These are phyloP conservation scores for Horisme vitalbata DNA, from an alignment of 2,888 invertebrate genomes.

Conservation along the genomic window DNA sequence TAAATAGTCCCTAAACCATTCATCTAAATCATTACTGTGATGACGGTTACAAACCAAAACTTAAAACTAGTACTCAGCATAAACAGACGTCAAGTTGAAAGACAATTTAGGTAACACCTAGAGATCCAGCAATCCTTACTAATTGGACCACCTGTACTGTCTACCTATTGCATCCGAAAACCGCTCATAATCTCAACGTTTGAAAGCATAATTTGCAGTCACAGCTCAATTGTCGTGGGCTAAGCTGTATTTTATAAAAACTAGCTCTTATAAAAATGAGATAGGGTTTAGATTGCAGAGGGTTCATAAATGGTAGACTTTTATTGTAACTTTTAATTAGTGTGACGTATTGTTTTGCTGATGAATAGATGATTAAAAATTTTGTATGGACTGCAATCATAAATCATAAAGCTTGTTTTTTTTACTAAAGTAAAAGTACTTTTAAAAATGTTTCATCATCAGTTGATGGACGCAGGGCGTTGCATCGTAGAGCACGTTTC, in stretches of 20 bases:
- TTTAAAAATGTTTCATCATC: too few species aligned
- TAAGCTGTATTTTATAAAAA: background rate
- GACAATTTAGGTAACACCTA: conserved; percentile 31
- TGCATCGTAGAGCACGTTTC: too few species aligned
- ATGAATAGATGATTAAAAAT: conserved; percentile 38
- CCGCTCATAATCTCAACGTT: background rate
- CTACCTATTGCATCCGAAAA: conserved; percentile 1
- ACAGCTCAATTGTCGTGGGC: background rate
- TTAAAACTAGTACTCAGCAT: conserved; percentile 3
- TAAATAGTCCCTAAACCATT: too few species aligned
- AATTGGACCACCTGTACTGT: conserved; percentile 43
- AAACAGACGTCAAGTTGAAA: conserved; percentile 12
- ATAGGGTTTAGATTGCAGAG: conserved; percentile 1
- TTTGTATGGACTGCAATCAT: too few species aligned
- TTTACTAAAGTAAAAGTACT: too few species aligned
- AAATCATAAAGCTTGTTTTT: too few species aligned
- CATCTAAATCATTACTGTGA: too few species aligned
- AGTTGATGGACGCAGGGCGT: too few species aligned
- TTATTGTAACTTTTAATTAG: conserved; percentile 51
- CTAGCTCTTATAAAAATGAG: background rate
- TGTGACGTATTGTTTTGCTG: conserved; percentile 40
- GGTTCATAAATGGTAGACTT: conserved; percentile 18
- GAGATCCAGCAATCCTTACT: conserved; percentile 34
- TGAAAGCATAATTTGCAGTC: conserved; percentile 9
- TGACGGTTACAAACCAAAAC: conserved; percentile 8